Percentiles rank a stretch among this genome's conserved stretches.
Evolutionary conservation across 1,140 invertebrate genomes (phyloP).

Genomic region (Mizuhopecten yessoensis): DNA sequence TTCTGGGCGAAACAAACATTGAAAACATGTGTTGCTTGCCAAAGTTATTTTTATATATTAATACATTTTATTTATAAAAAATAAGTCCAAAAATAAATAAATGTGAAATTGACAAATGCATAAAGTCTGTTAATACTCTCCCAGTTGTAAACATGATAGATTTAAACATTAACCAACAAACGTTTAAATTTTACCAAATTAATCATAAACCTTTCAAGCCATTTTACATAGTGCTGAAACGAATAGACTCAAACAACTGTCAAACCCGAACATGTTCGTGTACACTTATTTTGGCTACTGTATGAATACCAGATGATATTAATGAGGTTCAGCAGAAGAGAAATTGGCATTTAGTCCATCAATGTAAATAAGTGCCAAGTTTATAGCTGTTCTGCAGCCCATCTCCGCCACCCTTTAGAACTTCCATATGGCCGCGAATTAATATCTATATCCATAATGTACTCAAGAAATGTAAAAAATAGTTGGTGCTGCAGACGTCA

Average conservation of each 20-base stretch:
- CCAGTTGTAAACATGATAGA: background rate
- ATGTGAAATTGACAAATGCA: background rate
- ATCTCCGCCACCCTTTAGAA: background rate
- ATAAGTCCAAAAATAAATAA: background rate
- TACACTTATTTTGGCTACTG: background rate
- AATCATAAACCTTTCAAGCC: background rate
- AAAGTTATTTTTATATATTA: too few species aligned
- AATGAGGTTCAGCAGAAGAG: background rate
- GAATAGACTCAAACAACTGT: background rate
- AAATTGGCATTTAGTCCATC: constrained; percentile 38
- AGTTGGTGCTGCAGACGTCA: too few species aligned
- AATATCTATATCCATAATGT: background rate
- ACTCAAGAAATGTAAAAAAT: background rate
- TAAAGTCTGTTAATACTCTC: background rate
- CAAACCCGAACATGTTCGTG: background rate
- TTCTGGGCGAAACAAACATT: too few species aligned
- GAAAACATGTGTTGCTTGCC: too few species aligned
- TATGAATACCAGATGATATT: constrained; percentile 39
- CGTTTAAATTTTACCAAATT: background rate
- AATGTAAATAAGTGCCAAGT: constrained; percentile 26
- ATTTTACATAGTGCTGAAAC: constrained; percentile 11
- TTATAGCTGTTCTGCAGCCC: background rate
- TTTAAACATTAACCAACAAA: background rate
- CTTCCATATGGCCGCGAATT: constrained; percentile 23
- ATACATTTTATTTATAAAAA: too few species aligned